Evolutionary conservation across 2,797 vertebrate species (phyloP).

Genomic region (Notolabrus celidotus): DNA sequence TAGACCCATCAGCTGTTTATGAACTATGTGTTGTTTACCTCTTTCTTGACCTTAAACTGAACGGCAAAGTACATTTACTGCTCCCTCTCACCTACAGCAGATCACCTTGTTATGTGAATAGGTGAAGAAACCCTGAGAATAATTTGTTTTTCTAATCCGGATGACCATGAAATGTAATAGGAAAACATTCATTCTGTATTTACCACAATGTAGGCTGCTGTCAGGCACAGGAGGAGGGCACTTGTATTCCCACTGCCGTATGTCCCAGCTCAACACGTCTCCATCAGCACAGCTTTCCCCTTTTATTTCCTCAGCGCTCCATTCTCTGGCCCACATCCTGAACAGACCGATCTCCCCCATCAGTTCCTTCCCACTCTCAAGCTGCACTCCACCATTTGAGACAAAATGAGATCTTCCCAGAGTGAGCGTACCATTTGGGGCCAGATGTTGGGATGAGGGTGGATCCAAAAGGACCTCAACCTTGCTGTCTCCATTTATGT

Average conservation of each 20-base stretch:
- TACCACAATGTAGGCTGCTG: constrained; percentile 76
- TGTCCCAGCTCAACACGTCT: constrained; percentile 83
- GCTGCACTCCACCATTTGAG: constrained; percentile 28
- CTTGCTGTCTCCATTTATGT: constrained; percentile 65
- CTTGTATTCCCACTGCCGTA: constrained; percentile 65
- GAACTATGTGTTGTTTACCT: neutral
- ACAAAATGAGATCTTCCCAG: constrained; percentile 80
- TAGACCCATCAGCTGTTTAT: neutral
- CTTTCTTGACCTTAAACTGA: constrained; percentile 32
- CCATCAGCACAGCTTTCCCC: constrained; percentile 77
- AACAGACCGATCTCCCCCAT: constrained; percentile 80
- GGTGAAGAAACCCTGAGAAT: neutral
- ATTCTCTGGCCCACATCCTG: constrained; percentile 81
- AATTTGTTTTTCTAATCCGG: neutral
- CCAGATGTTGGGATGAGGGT: constrained; percentile 27
- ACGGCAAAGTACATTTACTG: neutral
- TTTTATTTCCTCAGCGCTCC: constrained; percentile 59
- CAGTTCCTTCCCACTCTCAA: constrained; percentile 58
- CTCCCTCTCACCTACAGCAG: neutral
- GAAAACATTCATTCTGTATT: constrained; percentile 33
- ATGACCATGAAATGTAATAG: neutral
- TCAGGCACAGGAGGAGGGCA: constrained; percentile 49
- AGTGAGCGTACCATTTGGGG: constrained; percentile 79
- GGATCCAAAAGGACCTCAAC: neutral
- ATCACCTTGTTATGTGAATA: neutral